A percentile compares a stretch with the other conserved stretches of the same genome.
Conservation (phyloP, 2,797 vertebrate species). For the Sparus aurata region DNA sequence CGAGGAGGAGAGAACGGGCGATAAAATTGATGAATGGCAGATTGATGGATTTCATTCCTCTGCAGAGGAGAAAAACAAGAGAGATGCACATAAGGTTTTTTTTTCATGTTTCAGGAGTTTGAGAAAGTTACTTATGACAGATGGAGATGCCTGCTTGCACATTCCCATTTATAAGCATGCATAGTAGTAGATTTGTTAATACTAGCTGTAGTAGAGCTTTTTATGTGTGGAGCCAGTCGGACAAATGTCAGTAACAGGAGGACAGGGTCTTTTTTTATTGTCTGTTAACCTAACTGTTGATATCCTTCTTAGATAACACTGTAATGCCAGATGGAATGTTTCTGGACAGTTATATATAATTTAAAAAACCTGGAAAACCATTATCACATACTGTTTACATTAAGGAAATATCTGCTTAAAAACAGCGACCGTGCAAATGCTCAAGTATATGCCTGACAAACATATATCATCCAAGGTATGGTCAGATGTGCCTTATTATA, state of each 20-base stretch:
- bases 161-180: constrained; percentile 38
- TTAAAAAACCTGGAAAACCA: neutral
- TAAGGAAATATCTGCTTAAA: neutral
- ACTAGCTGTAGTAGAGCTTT: neutral
- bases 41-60: constrained; percentile 93
- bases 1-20: constrained; percentile 88
- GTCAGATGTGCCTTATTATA: neutral
- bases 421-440: neutral
- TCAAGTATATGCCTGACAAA: neutral
- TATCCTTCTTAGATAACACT: neutral
- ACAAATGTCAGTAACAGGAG: neutral
- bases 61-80: constrained; percentile 76
- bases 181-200: neutral
- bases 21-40: constrained; percentile 93
- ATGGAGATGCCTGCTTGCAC: constrained; percentile 38
- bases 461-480: neutral
- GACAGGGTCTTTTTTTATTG: neutral
- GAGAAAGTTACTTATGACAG: constrained; percentile 78
- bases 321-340: neutral
- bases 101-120: constrained; percentile 66
- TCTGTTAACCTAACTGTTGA: neutral
- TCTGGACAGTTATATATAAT: neutral
- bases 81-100: constrained; percentile 65
- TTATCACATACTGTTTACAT: neutral
- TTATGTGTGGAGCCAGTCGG: constrained; percentile 9